These are phyloP conservation scores for Thereva nobilitata DNA, from an alignment of 2,888 invertebrate genomes.

Conservation along the genomic window DNA sequence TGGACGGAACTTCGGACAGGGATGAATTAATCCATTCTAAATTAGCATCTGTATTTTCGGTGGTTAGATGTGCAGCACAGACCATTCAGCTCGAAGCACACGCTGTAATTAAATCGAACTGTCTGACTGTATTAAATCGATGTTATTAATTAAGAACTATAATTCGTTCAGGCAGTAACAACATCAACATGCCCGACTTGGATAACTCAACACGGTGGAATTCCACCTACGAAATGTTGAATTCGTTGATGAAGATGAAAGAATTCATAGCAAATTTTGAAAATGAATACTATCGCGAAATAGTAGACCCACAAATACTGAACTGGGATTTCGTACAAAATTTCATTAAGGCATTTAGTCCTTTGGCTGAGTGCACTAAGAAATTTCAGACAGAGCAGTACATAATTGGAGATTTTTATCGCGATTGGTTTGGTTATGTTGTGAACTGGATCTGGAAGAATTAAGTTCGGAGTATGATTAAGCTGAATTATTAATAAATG, in stretches of 20 bases:
- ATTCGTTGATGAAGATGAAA: not conserved
- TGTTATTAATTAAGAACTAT: too few species aligned
- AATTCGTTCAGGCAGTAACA: not conserved
- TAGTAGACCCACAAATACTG: not conserved
- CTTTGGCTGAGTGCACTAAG: not conserved
- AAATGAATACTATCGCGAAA: slow-evolving; percentile 2
- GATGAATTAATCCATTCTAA: too few species aligned
- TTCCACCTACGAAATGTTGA: not conserved
- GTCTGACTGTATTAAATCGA: too few species aligned
- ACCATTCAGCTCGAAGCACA: slow-evolving; percentile 9
- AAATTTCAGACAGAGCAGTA: not conserved
- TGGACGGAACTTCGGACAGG: too few species aligned
- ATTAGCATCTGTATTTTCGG: slow-evolving; percentile 3
- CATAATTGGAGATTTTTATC: not conserved
- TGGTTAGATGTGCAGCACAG: slow-evolving; percentile 10
- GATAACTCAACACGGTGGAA: slow-evolving; percentile 6
- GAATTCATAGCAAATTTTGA: not conserved
- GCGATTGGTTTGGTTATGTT: too few species aligned
- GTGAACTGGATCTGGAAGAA: not conserved
- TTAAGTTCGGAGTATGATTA: not conserved
- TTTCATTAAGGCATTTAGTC: slow-evolving; percentile 2
- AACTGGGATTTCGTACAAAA: slow-evolving; percentile 15
- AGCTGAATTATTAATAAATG: not conserved
- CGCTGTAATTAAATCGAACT: not conserved
- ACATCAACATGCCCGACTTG: not conserved